Base-by-base conservation (phyloP, 2,113 vertebrate genomes). In the Casuarius casuarius region DNA sequence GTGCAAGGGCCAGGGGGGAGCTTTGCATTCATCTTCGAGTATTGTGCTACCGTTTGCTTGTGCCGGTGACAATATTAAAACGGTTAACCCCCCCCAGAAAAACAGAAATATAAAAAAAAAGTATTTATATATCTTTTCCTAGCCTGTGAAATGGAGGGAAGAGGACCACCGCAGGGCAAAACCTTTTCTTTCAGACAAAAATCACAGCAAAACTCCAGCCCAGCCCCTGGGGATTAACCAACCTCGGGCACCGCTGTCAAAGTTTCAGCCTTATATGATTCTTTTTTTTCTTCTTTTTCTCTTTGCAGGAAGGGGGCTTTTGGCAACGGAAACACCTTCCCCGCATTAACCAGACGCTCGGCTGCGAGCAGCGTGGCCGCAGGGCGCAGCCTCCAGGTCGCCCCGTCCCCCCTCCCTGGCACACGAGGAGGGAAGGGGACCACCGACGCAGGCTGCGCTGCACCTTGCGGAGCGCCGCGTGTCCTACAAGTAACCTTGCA, bases 401-500 rank as follows among this genome's bases (percentile, higher is more conserved):
- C 28, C 33, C 85, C 3, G 0, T 88, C 15, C 56, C 56, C 56
- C 56, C 56, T 29, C 48, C 59, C 31, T 35, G 72, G 84, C 81
- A 95, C 91, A 94, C 29, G 67, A 77, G 85, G 79, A 94, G 28
- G 2, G 0, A 58, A 62, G 80, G 74, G 63, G 66, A 93, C 54
- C 84, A 84, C 26, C 2, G 7, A 81, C 5, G 16, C 91, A 80
- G 85, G 68, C 48, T 4, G 80, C 0, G 21, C 76, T 80, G 87
- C 91, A 96, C 94, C 94, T 97, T 94, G 93, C 94, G 83, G 80
- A 88, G 92, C 66, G 65, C 78, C 0, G 3, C 1, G 2, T 70
- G 96, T 96, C 97, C 97, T 97, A 96, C 94, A 97, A 96, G 94
- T 97, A 82, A 97, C 96, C 96, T 97, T 97, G 94, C 94, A 93